Evolutionary conservation across 1,140 invertebrate genomes (phyloP).

Genomic region (Drosophila leontia): DNA sequence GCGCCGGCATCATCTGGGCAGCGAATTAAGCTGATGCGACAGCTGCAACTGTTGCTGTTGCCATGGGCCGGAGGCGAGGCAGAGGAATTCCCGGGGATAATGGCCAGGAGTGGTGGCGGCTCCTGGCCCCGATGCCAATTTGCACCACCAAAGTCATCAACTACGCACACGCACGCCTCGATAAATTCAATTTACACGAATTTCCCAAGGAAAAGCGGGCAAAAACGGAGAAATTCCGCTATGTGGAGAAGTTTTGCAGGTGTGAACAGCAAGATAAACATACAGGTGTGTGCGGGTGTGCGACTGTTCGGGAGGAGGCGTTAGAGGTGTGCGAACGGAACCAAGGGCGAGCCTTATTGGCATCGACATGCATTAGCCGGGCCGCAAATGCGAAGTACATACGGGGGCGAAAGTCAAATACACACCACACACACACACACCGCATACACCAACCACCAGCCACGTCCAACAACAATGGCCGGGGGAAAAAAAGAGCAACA

Average conservation of each 20-base stretch:
- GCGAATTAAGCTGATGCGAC: constrained; percentile 71
- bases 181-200: constrained; percentile 84
- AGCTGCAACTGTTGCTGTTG: constrained; percentile 67
- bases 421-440: constrained; percentile 60
- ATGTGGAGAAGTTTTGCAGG: constrained; percentile 72
- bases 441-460: constrained; percentile 53
- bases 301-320: background rate
- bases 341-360: constrained; percentile 60
- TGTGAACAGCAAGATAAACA: constrained; percentile 81
- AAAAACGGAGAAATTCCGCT: constrained; percentile 58
- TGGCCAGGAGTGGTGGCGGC: constrained; percentile 29
- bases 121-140: constrained; percentile 68
- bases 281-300: background rate
- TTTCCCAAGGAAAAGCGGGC: constrained; percentile 68
- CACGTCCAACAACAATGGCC: constrained; percentile 48
- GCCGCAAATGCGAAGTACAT: constrained; percentile 66
- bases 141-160: constrained; percentile 75
- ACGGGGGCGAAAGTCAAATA: constrained; percentile 74
- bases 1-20: constrained; percentile 64
- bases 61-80: background rate
- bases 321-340: constrained; percentile 14
- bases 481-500: constrained; percentile 56
- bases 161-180: constrained; percentile 77
- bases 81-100: constrained; percentile 8
- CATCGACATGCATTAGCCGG: constrained; percentile 79